Base-by-base conservation (phyloP, 2,888 invertebrate genomes). In the Drosophila melanocephala region DNA sequence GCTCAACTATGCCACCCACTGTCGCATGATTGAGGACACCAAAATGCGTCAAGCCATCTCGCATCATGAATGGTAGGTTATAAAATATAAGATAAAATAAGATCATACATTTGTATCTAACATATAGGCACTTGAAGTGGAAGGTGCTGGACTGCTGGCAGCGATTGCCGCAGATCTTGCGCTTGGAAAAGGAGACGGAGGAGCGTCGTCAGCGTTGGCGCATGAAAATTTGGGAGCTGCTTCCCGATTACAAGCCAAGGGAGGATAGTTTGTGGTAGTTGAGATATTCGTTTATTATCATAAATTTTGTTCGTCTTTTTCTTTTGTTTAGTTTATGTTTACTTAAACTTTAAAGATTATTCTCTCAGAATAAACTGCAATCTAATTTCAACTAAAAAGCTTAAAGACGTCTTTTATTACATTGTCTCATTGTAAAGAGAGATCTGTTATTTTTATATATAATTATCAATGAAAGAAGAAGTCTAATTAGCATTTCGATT, bases 141-240 rank as follows among this genome's bases (percentile, higher is more conserved):
- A 93, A 93, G 75, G 94, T 93, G 50, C 92, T 95, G 56, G 94
- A 95, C 58, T 94, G 95, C 80, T 96, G 96, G 96, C 94, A 95
- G 76, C 95, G 95, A 1, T 92, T 96, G 68, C 96, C 96, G 5
- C 95, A 95, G 51, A 94, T 96, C 51, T 94, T 96, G 64, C 94
- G 95, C 71, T 92, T 96, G 72, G 95, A 96, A 91, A 95, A 95
- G 79, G 95, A 96, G 77, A 96, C 96, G 79, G 96, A 96, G 83
- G 94, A 95, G 64, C 95, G 96, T 56, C 96, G 96, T 89, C 94
- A 95, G 79, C 95, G 95, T 88, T 96, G 96, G 96, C 94, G 96
- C 57, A 94, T 95, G 89, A 96, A 96, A 93, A 96, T 96, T 16
- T 95, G 96, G 93, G 95, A 96, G 93, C 95, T 96, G 52, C 93